Percentiles rank a stretch among this genome's conserved stretches.
Conservation (phyloP, 2,888 invertebrate genomes). For the Meteorus colon region DNA sequence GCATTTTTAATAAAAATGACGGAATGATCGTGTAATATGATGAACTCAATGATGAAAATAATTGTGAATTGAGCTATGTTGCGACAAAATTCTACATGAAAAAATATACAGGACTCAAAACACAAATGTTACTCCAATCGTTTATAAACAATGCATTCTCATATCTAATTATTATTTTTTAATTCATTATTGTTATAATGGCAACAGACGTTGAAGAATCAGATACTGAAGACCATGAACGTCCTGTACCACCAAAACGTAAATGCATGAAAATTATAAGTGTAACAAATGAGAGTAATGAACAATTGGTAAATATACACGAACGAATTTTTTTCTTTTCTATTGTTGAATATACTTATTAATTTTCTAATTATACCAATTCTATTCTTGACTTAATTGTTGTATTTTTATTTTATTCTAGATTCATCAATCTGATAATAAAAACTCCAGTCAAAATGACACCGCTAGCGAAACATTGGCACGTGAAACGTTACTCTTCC, state of each 20-base stretch:
- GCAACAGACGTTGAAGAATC: slow-evolving; percentile 70
- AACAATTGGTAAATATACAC: slow-evolving; percentile 37
- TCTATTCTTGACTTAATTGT: background rate
- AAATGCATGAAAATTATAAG: slow-evolving; percentile 55
- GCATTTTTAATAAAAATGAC: slow-evolving; percentile 14
- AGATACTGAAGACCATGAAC: slow-evolving; percentile 66
- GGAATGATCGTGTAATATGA: background rate
- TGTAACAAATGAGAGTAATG: slow-evolving; percentile 32
- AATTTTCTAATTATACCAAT: slow-evolving; percentile 4
- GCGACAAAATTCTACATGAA: background rate
- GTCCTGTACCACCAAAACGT: slow-evolving; percentile 66
- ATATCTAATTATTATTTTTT: slow-evolving; percentile 1
- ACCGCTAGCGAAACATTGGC: slow-evolving; percentile 59
- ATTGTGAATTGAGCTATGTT: slow-evolving; percentile 4
- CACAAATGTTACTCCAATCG: background rate
- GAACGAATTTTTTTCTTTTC: background rate
- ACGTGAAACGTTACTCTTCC: slow-evolving; percentile 76
- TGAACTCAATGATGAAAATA: background rate
- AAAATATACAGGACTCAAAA: background rate
- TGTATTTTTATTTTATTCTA: slow-evolving; percentile 8
- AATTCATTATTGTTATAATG: slow-evolving; percentile 55
- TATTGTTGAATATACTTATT: background rate
- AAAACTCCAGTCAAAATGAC: slow-evolving; percentile 19
- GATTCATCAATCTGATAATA: slow-evolving; percentile 28
- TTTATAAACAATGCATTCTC: slow-evolving; percentile 4